These are phyloP conservation scores for Madoqua kirkii DNA, from an alignment of 2,113 vertebrate genomes.

Conservation along the genomic window DNA sequence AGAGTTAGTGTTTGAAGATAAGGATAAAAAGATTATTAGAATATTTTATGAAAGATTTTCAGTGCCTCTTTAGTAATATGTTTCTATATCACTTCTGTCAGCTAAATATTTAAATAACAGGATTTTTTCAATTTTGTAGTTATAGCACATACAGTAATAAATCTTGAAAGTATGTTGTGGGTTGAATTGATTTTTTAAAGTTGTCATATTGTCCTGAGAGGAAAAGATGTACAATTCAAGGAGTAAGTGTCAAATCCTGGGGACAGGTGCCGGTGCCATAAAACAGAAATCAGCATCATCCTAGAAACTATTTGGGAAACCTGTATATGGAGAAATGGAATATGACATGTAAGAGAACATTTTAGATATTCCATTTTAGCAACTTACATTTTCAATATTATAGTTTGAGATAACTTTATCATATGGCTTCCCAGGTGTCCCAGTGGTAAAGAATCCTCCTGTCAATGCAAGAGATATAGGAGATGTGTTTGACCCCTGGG, in stretches of 20 bases:
- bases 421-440: neutral
- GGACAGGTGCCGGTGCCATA: neutral
- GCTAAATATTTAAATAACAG: constrained; percentile 46
- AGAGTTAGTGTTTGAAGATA: constrained; percentile 44
- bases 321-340: neutral
- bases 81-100: constrained; percentile 34
- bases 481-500: neutral
- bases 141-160: neutral
- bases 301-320: neutral
- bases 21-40: constrained; percentile 53
- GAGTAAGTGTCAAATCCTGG: neutral
- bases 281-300: neutral
- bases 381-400: neutral
- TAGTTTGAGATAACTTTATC: neutral
- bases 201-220: neutral
- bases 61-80: constrained; percentile 6
- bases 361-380: neutral
- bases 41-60: constrained; percentile 50
- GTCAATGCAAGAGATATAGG: neutral
- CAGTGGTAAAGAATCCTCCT: neutral
- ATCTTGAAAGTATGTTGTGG: neutral
- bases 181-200: neutral
- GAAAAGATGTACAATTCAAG: neutral
- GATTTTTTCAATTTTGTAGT: neutral
- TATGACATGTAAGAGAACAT: neutral